phyloP scores from a whole-genome alignment of 2,797 vertebrate species.

The Epinephelus coioides region DNA sequence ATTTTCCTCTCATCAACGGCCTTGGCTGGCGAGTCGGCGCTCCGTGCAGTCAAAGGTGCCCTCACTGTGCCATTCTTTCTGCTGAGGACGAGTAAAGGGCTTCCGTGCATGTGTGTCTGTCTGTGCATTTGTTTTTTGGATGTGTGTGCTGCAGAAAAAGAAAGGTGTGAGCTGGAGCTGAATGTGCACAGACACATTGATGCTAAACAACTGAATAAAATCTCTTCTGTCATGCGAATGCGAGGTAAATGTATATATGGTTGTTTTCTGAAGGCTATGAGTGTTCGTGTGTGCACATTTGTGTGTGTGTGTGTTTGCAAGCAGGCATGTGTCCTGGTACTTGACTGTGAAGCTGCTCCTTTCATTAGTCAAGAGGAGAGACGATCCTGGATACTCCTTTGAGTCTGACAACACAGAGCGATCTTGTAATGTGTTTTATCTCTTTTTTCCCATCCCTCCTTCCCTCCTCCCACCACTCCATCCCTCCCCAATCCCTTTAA shows the following conservation, averaged over 20 bases:
- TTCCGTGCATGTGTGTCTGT: conserved; percentile 18
- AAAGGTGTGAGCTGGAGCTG: conserved; percentile 34
- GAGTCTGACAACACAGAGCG: conserved; percentile 67
- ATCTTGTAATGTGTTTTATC: conserved; percentile 77
- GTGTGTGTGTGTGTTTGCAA: conserved; percentile 7
- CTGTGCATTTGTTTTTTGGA: not conserved
- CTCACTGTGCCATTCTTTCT: conserved; percentile 68
- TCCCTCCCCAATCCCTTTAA: conserved; percentile 53
- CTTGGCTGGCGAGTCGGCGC: conserved; percentile 64
- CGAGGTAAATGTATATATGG: conserved; percentile 37
- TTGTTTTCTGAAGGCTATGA: conserved; percentile 35
- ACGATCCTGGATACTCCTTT: conserved; percentile 71
- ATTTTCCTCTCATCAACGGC: conserved; percentile 84
- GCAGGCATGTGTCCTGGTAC: conserved; percentile 41
- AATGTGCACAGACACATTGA: not conserved
- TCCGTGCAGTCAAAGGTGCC: conserved; percentile 74
- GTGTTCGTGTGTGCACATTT: conserved; percentile 13
- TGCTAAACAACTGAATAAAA: conserved; percentile 36
- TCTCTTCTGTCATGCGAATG: conserved; percentile 28
- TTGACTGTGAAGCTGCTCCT: conserved; percentile 67
- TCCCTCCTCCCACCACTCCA: conserved; percentile 30
- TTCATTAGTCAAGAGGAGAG: conserved; percentile 74
- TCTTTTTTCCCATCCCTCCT: conserved; percentile 10
- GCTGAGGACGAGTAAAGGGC: conserved; percentile 72
- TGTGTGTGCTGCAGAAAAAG: not conserved